Percentiles rank a stretch among this genome's conserved stretches.
Conservation (phyloP, 2,888 invertebrate genomes). For the Tinea semifulvella region DNA sequence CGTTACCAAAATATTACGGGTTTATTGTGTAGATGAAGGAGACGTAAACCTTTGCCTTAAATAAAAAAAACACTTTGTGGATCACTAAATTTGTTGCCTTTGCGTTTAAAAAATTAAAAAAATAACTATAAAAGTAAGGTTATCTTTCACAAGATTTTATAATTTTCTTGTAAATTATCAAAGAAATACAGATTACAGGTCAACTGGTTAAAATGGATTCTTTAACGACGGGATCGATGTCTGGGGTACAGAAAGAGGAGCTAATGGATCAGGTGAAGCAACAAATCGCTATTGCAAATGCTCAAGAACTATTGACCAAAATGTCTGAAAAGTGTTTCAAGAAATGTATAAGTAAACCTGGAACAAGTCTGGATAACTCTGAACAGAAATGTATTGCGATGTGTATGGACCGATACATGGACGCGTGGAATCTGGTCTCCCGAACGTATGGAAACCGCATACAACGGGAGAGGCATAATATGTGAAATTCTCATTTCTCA, state of each 20-base stretch:
- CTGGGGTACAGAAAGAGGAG: conserved; percentile 81
- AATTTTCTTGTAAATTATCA: background rate
- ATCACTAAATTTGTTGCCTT: background rate
- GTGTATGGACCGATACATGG: conserved; percentile 99
- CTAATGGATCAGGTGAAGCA: conserved; percentile 95
- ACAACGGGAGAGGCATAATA: conserved; percentile 78
- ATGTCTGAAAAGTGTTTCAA: conserved; percentile 98
- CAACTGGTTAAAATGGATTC: conserved; percentile 61
- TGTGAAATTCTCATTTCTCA: conserved; percentile 38
- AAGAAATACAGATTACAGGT: background rate
- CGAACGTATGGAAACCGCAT: conserved; percentile 87
- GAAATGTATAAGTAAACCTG: conserved; percentile 92
- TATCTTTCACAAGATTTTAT: conserved; percentile 11
- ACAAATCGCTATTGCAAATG: conserved; percentile 93
- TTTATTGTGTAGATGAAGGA: too few species aligned
- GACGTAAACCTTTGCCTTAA: too few species aligned
- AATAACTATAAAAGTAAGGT: conserved; percentile 14
- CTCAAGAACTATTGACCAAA: conserved; percentile 93
- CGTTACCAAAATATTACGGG: too few species aligned
- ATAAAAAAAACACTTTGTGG: too few species aligned
- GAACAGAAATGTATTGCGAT: conserved; percentile 97
- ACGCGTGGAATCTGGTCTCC: conserved; percentile 93
- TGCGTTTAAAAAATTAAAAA: background rate
- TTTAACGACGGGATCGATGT: conserved; percentile 62
- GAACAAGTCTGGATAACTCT: conserved; percentile 85